Conservation (phyloP, 2,888 invertebrate species). For the Baccha elongata region DNA sequence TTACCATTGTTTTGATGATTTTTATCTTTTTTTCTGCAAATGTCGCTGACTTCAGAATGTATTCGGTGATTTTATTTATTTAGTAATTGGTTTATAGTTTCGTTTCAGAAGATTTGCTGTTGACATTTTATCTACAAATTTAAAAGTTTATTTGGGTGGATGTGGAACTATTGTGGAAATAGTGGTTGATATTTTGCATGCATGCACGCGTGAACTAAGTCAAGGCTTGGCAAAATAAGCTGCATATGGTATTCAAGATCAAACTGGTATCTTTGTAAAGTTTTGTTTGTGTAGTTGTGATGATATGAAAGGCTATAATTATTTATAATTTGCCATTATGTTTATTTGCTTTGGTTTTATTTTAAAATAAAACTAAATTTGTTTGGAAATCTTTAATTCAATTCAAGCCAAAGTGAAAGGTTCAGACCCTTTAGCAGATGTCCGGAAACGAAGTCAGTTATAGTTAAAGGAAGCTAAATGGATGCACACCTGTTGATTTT, state of each 20-base stretch:
- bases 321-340: too few relatives aligned
- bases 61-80: background rate
- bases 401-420: background rate
- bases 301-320: too few relatives aligned
- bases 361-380: background rate
- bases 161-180: background rate
- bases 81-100: too few relatives aligned
- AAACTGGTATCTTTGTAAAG: background rate
- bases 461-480: background rate
- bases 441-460: background rate
- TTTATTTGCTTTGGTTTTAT: background rate
- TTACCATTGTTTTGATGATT: slow-evolving; percentile 3
- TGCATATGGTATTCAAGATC: slow-evolving; percentile 10
- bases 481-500: background rate
- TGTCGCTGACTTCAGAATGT: background rate
- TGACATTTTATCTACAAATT: too few relatives aligned
- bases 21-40: slow-evolving; percentile 6
- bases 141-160: too few relatives aligned
- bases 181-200: background rate
- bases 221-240: background rate
- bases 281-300: too few relatives aligned
- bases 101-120: background rate
- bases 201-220: slow-evolving; percentile 7
- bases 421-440: background rate
- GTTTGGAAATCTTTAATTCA: background rate